phyloP scores from a whole-genome alignment of 92 coral and sea anemone genomes.

The Diadumene lineata region DNA sequence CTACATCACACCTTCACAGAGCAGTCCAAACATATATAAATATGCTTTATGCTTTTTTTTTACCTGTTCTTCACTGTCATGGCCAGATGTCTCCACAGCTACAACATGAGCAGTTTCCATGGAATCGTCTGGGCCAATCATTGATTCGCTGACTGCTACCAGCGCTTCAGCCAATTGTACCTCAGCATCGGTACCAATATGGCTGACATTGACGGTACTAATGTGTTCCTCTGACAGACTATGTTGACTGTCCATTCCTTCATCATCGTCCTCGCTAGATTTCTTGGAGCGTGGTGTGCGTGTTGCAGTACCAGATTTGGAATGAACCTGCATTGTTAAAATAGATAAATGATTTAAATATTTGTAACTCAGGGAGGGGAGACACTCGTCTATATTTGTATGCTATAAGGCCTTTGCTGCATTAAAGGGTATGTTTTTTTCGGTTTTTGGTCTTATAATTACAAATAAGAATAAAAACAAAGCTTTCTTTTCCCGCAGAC shows the following conservation, averaged over 20 bases:
- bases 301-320: conserved; percentile 73
- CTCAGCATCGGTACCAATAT: conserved; percentile 89
- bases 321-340: conserved; percentile 39
- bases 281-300: conserved; percentile 57
- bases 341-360: no score
- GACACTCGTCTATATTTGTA: no score
- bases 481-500: no score
- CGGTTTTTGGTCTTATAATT: no score
- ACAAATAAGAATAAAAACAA: no score
- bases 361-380: no score
- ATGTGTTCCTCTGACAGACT: conserved; percentile 59
- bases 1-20: neutral
- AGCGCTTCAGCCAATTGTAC: conserved; percentile 96
- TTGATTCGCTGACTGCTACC: conserved; percentile 97
- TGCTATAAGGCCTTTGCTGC: no score
- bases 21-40: neutral
- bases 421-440: no score
- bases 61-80: conserved; percentile 41
- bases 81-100: conserved; percentile 81
- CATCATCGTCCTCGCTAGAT: conserved; percentile 63
- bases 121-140: conserved; percentile 76
- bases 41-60: neutral
- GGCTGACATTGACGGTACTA: conserved; percentile 84
- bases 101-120: conserved; percentile 81
- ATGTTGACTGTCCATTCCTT: conserved; percentile 58